These are phyloP conservation scores for Dipus sagitta DNA, from an alignment of 2,797 vertebrate genomes.

Conservation along the genomic window DNA sequence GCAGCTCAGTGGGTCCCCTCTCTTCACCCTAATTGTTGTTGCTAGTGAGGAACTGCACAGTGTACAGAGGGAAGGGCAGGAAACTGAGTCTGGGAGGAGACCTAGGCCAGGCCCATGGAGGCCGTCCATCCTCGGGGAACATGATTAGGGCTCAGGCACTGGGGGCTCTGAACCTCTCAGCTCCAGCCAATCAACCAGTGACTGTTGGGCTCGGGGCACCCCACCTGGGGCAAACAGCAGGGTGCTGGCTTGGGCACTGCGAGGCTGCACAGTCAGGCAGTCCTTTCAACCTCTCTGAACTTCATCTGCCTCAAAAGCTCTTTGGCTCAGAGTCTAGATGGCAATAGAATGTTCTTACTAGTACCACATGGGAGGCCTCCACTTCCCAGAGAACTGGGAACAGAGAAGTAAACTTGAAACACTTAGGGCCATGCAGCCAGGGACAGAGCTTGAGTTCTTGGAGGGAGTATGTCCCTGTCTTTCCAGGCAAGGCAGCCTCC, in stretches of 20 bases:
- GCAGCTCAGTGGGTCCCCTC: not conserved
- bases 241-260: not conserved
- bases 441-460: not conserved
- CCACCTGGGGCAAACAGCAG: not conserved
- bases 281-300: conserved; percentile 5
- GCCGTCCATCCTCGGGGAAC: not conserved
- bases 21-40: not conserved
- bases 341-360: not conserved
- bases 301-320: not conserved
- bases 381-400: not conserved
- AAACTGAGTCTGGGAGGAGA: not conserved
- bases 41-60: too few species aligned
- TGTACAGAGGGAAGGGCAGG: not conserved
- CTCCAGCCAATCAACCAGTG: too few species aligned
- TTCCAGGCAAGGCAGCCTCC: not conserved
- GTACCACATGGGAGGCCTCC: not conserved
- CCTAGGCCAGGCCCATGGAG: not conserved
- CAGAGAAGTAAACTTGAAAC: not conserved
- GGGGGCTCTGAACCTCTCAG: not conserved
- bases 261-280: not conserved
- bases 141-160: not conserved
- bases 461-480: not conserved
- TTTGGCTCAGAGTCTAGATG: not conserved
- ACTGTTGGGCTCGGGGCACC: not conserved
- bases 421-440: not conserved